Evolutionary conservation across 92 coral and sea anemone species (phyloP).

Genomic region (Palythoa grandis): DNA sequence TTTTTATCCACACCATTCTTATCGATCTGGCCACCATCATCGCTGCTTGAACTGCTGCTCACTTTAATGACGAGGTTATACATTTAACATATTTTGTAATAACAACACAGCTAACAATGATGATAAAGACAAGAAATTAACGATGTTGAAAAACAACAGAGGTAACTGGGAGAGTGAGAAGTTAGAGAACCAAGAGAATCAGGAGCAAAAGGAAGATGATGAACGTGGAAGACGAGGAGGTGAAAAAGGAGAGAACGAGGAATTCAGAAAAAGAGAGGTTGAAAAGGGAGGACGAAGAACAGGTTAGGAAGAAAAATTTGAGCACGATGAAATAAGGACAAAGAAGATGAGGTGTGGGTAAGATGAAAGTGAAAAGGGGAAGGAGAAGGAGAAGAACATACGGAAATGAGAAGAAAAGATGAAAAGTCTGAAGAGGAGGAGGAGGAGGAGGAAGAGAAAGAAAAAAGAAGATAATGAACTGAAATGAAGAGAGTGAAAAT

Average conservation of each 20-base stretch:
- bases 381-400: not conserved
- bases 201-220: not conserved
- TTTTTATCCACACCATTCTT: slow-evolving; percentile 25
- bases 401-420: not conserved
- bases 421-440: not conserved
- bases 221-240: not conserved
- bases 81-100: not conserved
- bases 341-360: not conserved
- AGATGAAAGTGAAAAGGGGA: not conserved
- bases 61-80: slow-evolving; percentile 34
- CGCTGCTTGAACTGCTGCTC: slow-evolving; percentile 87
- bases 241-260: not conserved
- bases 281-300: not conserved
- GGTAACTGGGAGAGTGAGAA: not conserved
- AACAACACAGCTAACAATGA: not conserved
- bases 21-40: slow-evolving; percentile 33
- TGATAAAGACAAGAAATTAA: not conserved
- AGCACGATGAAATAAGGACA: not conserved
- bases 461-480: too few species aligned
- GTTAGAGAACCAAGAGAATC: not conserved
- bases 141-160: not conserved
- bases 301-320: too few species aligned
- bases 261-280: not conserved
- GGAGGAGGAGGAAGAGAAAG: too few species aligned
- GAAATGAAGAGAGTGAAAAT: too few species aligned